phyloP scores from a whole-genome alignment of 2,888 invertebrate species.

The Subacronicta megacephala region DNA sequence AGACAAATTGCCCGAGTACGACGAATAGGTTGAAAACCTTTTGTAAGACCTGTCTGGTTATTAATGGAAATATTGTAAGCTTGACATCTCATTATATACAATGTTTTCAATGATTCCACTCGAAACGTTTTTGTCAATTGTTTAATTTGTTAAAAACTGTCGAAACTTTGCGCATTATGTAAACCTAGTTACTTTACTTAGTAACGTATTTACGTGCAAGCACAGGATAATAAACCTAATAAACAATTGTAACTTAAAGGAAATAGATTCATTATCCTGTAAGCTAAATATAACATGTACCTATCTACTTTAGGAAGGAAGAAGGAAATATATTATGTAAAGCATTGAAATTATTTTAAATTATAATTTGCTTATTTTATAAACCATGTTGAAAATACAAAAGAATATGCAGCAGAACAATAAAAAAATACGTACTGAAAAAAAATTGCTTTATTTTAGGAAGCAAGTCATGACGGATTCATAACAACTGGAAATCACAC shows the following conservation, averaged over 20 bases:
- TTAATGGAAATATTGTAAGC: slow-evolving; percentile 34
- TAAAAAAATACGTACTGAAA: too few species aligned
- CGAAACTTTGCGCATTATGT: slow-evolving; percentile 6
- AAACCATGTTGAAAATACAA: too few species aligned
- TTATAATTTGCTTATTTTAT: too few species aligned
- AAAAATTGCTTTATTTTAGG: too few species aligned
- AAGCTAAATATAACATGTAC: too few species aligned
- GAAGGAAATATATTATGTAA: too few species aligned
- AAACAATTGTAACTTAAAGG: slow-evolving; percentile 14
- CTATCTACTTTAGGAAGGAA: too few species aligned
- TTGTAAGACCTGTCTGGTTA: slow-evolving; percentile 39
- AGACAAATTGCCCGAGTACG: slow-evolving; percentile 38
- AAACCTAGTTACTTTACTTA: not conserved
- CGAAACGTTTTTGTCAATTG: slow-evolving; percentile 24
- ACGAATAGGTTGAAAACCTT: slow-evolving; percentile 29
- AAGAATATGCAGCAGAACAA: too few species aligned
- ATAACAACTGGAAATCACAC: too few species aligned
- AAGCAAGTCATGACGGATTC: too few species aligned
- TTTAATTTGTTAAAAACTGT: slow-evolving; percentile 23
- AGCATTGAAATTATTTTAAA: too few species aligned
- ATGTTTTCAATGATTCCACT: slow-evolving; percentile 28
- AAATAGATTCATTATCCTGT: slow-evolving; percentile 21
- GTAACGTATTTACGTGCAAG: slow-evolving; percentile 1
- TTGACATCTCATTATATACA: slow-evolving; percentile 27
- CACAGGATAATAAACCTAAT: slow-evolving; percentile 10